These are phyloP conservation scores for Cepaea nemoralis DNA, from an alignment of 1,140 invertebrate species.

Conservation along the genomic window DNA sequence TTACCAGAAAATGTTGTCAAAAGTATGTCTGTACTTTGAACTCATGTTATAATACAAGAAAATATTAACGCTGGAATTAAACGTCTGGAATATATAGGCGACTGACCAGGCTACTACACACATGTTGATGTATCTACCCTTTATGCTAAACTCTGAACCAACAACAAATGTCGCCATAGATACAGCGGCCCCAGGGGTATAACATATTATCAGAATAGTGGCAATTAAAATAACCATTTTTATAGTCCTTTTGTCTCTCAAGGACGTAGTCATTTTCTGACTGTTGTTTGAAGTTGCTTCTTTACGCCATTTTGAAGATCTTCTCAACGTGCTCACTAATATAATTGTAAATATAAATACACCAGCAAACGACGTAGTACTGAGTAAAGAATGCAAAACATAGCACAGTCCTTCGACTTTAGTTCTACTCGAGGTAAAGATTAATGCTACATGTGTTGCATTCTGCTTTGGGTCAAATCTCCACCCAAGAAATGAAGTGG, in stretches of 20 bases:
- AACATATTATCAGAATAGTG: neutral
- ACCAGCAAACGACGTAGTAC: neutral
- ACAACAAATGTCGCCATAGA: neutral
- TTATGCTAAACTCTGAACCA: constrained; percentile 4
- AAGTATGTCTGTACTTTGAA: constrained; percentile 4
- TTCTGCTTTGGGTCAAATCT: neutral
- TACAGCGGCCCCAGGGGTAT: neutral
- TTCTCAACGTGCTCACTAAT: constrained; percentile 1
- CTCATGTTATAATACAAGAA: constrained; percentile 25
- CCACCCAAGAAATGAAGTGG: neutral
- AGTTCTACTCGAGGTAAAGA: neutral
- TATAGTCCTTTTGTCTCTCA: neutral
- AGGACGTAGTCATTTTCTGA: neutral
- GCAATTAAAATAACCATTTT: constrained; percentile 8
- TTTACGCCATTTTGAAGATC: neutral
- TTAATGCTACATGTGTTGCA: neutral
- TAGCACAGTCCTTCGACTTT: neutral
- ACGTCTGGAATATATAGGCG: neutral
- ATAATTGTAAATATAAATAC: constrained; percentile 8
- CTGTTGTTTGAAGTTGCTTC: neutral
- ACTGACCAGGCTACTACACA: neutral
- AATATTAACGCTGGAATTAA: constrained; percentile 13
- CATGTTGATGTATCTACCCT: constrained; percentile 11
- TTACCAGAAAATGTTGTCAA: neutral
- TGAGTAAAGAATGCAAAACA: neutral